These are phyloP conservation scores for Microplitis deprimator DNA, from an alignment of 2,888 invertebrate species.

Conservation along the genomic window DNA sequence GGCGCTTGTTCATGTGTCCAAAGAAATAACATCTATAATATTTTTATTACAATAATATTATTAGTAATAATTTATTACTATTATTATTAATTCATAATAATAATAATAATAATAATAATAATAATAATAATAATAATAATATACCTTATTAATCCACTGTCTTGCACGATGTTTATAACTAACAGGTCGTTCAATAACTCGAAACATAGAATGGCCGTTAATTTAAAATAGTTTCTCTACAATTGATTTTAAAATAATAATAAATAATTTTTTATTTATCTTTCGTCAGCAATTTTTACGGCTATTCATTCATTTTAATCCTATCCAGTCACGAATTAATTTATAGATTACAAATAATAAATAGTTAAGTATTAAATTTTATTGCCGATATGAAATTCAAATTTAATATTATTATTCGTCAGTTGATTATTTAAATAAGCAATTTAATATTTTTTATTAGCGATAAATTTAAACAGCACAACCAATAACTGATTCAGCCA, in stretches of 20 bases:
- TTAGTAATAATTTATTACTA: conserved; percentile 1
- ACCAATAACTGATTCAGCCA: too few relatives aligned
- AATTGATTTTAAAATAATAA: not conserved
- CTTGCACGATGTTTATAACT: conserved; percentile 63
- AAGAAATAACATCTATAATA: conserved; percentile 64
- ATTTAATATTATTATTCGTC: conserved; percentile 2
- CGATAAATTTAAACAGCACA: not conserved
- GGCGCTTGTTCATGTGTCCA: conserved; percentile 61
- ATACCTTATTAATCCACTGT: conserved; percentile 67
- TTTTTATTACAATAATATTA: not conserved
- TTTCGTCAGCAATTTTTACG: too few relatives aligned
- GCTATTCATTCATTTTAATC: too few relatives aligned
- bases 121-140: not conserved
- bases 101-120: too few relatives aligned
- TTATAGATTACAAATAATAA: too few relatives aligned
- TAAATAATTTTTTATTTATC: too few relatives aligned
- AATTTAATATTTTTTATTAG: not conserved
- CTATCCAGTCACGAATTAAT: too few relatives aligned
- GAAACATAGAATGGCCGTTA: conserved; percentile 67
- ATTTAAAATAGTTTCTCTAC: not conserved
- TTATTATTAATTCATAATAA: not conserved
- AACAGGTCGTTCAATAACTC: conserved; percentile 61
- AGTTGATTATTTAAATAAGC: not conserved
- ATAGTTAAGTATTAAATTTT: too few relatives aligned
- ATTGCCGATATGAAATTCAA: not conserved